Conservation (phyloP, 2,113 vertebrate genomes). For the Struthidea cinerea region DNA sequence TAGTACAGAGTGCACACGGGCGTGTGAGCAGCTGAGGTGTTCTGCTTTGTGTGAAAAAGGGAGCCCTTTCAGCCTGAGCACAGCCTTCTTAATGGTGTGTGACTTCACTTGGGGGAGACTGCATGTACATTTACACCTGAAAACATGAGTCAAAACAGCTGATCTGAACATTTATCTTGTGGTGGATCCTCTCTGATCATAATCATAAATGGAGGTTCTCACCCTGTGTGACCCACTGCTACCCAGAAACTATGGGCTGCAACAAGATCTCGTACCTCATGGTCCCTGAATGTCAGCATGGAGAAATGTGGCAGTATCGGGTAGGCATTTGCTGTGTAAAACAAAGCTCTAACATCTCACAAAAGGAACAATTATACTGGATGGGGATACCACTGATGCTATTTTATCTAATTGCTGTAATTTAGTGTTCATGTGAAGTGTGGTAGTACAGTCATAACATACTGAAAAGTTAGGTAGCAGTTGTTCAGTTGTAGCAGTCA, state of each 20-base stretch:
- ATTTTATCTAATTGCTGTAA: not conserved
- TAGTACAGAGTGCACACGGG: not conserved
- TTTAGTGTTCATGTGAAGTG: not conserved
- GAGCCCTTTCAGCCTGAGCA: not conserved
- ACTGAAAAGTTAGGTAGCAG: not conserved
- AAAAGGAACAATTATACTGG: not conserved
- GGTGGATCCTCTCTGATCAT: not conserved
- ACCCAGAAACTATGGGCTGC: not conserved
- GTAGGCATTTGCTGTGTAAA: not conserved
- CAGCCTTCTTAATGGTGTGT: not conserved
- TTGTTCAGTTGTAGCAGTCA: not conserved
- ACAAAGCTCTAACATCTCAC: not conserved
- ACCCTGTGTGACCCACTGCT: not conserved
- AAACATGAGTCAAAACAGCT: not conserved
- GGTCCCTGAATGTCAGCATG: not conserved
- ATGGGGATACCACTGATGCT: not conserved
- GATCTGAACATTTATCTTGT: not conserved
- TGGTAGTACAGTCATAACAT: not conserved
- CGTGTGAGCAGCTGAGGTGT: accelerated
- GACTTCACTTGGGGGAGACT: not conserved
- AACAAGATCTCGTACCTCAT: not conserved
- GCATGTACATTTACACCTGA: not conserved
- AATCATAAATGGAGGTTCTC: not conserved
- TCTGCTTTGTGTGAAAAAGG: not conserved
- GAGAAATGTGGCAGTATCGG: not conserved